phyloP scores from a whole-genome alignment of 1,140 invertebrate genomes.

The Zaprionus ornatus region DNA sequence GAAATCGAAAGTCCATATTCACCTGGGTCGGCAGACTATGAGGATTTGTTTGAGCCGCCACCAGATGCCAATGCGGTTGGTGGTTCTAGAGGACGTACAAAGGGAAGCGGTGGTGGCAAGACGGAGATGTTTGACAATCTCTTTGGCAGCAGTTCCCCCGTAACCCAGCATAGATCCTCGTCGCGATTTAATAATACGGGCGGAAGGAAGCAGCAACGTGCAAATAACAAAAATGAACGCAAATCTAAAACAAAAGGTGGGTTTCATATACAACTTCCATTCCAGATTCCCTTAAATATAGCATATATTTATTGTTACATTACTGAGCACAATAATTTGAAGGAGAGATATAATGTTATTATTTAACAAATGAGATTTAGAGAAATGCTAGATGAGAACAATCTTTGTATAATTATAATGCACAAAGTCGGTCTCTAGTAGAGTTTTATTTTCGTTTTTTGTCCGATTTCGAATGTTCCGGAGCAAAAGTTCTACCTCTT shows the following conservation, averaged over 20 bases:
- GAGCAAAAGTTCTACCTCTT: background rate
- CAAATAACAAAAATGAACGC: constrained; percentile 56
- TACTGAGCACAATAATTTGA: too few relatives aligned
- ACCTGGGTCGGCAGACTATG: constrained; percentile 92
- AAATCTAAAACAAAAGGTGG: constrained; percentile 78
- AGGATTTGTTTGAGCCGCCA: constrained; percentile 94
- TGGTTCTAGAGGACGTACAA: constrained; percentile 42
- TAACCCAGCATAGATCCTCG: constrained; percentile 51
- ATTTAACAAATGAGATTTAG: background rate
- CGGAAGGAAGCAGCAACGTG: constrained; percentile 59
- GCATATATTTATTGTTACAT: background rate
- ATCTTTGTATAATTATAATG: background rate
- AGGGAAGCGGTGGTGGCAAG: constrained; percentile 44
- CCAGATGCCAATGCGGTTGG: constrained; percentile 74
- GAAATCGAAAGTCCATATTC: constrained; percentile 93
- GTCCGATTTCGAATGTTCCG: background rate
- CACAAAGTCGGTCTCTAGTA: background rate
- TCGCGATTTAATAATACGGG: constrained; percentile 48
- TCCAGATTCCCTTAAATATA: background rate
- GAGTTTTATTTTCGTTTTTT: background rate
- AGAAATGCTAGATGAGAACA: background rate
- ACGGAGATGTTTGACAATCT: constrained; percentile 79
- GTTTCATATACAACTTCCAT: constrained; percentile 11
- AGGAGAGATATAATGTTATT: too few relatives aligned
- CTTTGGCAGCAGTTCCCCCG: constrained; percentile 76